Evolutionary conservation across 2,113 vertebrate species (phyloP).

Genomic region (Gallinago undulata): DNA sequence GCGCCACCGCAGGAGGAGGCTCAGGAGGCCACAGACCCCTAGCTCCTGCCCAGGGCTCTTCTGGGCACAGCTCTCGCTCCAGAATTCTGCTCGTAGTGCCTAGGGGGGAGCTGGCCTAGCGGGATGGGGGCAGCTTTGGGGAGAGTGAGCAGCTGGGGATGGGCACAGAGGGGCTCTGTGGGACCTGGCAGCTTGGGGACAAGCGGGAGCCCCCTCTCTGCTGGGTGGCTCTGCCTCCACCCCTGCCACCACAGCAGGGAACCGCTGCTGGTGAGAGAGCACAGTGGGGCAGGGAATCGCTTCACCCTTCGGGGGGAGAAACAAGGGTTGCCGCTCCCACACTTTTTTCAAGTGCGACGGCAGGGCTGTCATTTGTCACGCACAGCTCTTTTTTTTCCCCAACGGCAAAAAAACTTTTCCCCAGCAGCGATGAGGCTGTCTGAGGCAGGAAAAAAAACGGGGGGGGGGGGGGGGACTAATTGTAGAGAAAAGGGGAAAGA

Average conservation of each 20-base stretch:
- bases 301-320: accelerated
- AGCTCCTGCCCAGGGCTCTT: neutral
- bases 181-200: neutral
- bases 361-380: neutral
- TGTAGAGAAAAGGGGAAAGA: no score
- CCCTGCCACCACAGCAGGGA: no score
- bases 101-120: accelerated
- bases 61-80: neutral
- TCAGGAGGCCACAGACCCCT: accelerated
- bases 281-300: accelerated
- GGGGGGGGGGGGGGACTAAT: no score
- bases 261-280: accelerated
- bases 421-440: accelerated
- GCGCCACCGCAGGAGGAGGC: accelerated
- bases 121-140: neutral
- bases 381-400: neutral
- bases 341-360: neutral
- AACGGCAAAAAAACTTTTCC: neutral
- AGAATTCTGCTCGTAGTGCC: accelerated
- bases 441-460: neutral
- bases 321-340: neutral
- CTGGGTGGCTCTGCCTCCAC: neutral
- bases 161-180: neutral
- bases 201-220: neutral
- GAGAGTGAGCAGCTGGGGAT: accelerated